Evolutionary conservation across 2,888 invertebrate species (phyloP), one percentile per base, ranked within the genome.

Genomic region (Autographa pulchrina): DNA sequence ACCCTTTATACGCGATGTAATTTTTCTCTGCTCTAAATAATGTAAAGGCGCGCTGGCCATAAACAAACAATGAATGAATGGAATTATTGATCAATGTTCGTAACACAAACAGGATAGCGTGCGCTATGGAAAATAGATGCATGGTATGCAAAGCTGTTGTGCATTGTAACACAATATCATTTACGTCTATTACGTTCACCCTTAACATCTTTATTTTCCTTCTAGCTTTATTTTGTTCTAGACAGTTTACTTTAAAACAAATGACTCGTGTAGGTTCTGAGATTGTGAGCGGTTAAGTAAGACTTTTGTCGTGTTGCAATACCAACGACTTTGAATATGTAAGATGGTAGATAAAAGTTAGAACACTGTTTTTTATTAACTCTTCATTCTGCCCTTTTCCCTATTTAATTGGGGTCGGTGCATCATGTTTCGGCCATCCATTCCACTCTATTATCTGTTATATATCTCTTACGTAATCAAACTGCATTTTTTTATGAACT

Each of bases 61-160:
- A 70, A 78, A 74, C 81, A 83, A 81, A 83, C 81, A 80, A 81
- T 69, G 74, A 80, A 78, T 83, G 78, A 78, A 80, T 83, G 73
- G 83, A 81, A 80, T 81, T 81, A 83, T 83, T 83, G 83, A 83
- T 83, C 58, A 78, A 63, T 77, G 70, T 56, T 70, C 68, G 70
- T 69, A 74, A 69, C 63, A 67, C 43, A 68, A 75, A 81, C 71
- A 72, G 73, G 76, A 77, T 81, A 64, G 83, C 83, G 74, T 78
- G 83, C 38, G 66, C 66, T 58, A 68, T 32, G 65, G 59, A 35
- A 14, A 59, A 25, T 68, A 61, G 68, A 68, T 66, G 64, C 48
- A 58, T 69, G 68, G 65, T 63, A 68, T 77, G 61, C 62, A 43
- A 38, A 38, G 54, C 35, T 68, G 75, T 56, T 62, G 52, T 65